These are phyloP conservation scores for Cephalotes varians DNA, from an alignment of 2,888 invertebrate species.

Conservation along the genomic window DNA sequence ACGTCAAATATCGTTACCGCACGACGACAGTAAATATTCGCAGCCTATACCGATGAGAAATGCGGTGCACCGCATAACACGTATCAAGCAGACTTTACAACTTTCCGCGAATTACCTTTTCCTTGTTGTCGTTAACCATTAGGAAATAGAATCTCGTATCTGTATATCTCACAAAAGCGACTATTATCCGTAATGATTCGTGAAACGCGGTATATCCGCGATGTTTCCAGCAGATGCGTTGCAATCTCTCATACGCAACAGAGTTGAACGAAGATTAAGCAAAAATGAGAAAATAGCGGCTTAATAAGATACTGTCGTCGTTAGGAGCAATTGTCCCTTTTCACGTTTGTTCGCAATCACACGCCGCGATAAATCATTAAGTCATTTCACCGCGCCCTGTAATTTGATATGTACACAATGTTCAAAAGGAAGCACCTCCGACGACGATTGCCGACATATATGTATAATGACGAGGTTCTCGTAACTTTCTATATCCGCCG, in stretches of 20 bases:
- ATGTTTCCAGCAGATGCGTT: not conserved
- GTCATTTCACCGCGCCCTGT: slow-evolving; percentile 33
- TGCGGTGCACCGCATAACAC: slow-evolving; percentile 62
- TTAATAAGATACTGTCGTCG: slow-evolving; percentile 34
- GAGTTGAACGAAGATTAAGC: slow-evolving; percentile 16
- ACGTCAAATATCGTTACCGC: slow-evolving; percentile 64
- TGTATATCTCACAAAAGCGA: not conserved
- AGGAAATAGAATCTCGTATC: slow-evolving; percentile 1
- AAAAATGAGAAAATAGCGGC: slow-evolving; percentile 20
- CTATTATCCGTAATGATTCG: slow-evolving; percentile 3
- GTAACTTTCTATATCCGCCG: slow-evolving; percentile 65
- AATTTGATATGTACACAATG: slow-evolving; percentile 43
- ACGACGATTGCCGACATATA: slow-evolving; percentile 47
- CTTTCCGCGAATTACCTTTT: slow-evolving; percentile 57
- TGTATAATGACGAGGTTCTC: slow-evolving; percentile 50
- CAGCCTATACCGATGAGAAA: slow-evolving; percentile 41
- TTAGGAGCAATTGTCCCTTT: slow-evolving; percentile 31
- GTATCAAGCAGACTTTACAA: slow-evolving; percentile 33
- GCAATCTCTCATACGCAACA: slow-evolving; percentile 14
- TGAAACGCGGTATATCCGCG: not conserved
- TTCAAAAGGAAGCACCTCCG: slow-evolving; percentile 19
- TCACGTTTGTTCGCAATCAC: slow-evolving; percentile 27
- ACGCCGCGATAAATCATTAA: slow-evolving; percentile 54
- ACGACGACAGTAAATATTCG: slow-evolving; percentile 67
- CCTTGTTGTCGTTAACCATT: slow-evolving; percentile 8